phyloP scores from a whole-genome alignment of 2,888 invertebrate species.

The Siphonodentalium dalli region DNA sequence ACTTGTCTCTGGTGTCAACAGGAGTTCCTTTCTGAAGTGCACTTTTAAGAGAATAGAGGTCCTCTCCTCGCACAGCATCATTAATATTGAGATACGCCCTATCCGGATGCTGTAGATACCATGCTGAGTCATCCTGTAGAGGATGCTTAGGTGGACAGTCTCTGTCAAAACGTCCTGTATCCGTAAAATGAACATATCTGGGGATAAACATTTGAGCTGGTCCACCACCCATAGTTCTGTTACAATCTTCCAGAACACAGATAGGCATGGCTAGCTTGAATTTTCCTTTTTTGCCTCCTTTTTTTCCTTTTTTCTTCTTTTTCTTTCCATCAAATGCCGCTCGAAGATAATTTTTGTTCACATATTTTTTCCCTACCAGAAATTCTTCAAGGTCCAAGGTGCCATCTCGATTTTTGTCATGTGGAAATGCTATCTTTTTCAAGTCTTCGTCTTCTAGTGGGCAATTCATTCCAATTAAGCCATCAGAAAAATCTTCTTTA shows the following conservation, averaged over 20 bases:
- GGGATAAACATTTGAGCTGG: constrained; percentile 61
- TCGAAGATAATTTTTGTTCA: constrained; percentile 63
- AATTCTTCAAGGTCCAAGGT: constrained; percentile 62
- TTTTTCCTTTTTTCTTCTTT: constrained; percentile 62
- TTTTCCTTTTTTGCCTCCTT: constrained; percentile 60
- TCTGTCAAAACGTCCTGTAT: constrained; percentile 59
- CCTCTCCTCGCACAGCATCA: constrained; percentile 61
- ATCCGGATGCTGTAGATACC: constrained; percentile 63
- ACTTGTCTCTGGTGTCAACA: constrained; percentile 62
- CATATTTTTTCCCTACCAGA: constrained; percentile 62
- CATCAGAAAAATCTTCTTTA: constrained; percentile 54
- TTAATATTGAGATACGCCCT: constrained; percentile 60
- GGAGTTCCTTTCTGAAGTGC: constrained; percentile 54
- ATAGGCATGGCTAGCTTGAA: constrained; percentile 64
- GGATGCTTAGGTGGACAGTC: constrained; percentile 62
- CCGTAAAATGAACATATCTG: constrained; percentile 60
- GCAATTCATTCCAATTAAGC: constrained; percentile 48
- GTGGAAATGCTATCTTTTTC: constrained; percentile 43
- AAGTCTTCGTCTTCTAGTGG: constrained; percentile 57
- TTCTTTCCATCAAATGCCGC: constrained; percentile 63
- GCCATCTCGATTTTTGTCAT: constrained; percentile 57
- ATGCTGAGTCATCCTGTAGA: constrained; percentile 62
- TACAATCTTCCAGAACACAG: constrained; percentile 58
- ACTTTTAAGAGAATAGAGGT: constrained; percentile 58
- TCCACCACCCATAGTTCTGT: constrained; percentile 57